phyloP scores from a whole-genome alignment of 2,797 vertebrate genomes.

The Rhyacichthys aspro region DNA sequence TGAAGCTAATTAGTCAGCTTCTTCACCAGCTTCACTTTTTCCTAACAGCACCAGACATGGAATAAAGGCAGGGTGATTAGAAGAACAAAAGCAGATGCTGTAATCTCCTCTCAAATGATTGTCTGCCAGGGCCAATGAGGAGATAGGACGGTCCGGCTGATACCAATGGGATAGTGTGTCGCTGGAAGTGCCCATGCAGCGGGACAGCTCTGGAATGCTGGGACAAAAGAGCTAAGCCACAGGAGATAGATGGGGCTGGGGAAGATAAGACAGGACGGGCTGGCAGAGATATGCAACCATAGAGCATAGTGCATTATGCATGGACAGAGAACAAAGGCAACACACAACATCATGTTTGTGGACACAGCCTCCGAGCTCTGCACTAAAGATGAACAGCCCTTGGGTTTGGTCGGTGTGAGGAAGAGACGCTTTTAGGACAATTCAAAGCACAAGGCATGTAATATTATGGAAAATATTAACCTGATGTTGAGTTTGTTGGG shows the following conservation, averaged over 20 bases:
- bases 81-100: constrained; percentile 59
- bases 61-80: constrained; percentile 60
- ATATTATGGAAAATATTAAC: too few relatives aligned
- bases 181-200: constrained; percentile 30
- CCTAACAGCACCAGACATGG: constrained; percentile 39
- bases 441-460: too few relatives aligned
- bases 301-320: constrained; percentile 18
- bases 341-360: constrained; percentile 16
- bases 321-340: constrained; percentile 38
- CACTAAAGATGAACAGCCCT: background rate
- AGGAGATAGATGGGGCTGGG: constrained; percentile 3
- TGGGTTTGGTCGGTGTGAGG: too few relatives aligned
- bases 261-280: constrained; percentile 40
- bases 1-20: constrained; percentile 73
- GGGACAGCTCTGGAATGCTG: constrained; percentile 35
- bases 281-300: constrained; percentile 23
- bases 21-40: constrained; percentile 43
- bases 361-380: background rate
- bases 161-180: background rate
- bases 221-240: constrained; percentile 39
- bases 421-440: too few relatives aligned
- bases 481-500: too few relatives aligned
- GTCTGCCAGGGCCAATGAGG: constrained; percentile 49
- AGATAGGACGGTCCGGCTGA: constrained; percentile 42
- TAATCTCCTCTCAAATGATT: constrained; percentile 62